phyloP scores from a whole-genome alignment of 2,113 vertebrate genomes.

The Pituophis catenifer region DNA sequence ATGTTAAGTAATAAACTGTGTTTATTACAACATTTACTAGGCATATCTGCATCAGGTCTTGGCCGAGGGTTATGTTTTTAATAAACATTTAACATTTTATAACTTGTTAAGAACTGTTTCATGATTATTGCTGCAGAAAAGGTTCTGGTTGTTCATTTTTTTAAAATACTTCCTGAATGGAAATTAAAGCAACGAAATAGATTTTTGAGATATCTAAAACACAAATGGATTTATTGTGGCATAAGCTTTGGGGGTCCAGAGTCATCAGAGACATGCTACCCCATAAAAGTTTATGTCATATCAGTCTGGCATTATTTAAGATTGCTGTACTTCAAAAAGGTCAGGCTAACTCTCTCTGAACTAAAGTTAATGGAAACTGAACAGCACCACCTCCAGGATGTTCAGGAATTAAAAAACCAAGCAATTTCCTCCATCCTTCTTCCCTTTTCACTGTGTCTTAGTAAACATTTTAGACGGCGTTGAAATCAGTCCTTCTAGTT shows the following conservation, averaged over 20 bases:
- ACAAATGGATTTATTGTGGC: neutral
- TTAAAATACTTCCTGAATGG: neutral
- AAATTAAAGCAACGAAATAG: neutral
- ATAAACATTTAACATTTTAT: neutral
- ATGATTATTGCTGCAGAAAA: neutral
- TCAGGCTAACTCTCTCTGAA: neutral
- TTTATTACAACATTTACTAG: neutral
- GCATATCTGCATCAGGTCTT: neutral
- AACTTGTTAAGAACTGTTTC: neutral
- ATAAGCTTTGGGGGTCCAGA: neutral
- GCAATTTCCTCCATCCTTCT: no score
- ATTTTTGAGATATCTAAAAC: neutral
- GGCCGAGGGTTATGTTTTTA: neutral
- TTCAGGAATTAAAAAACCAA: neutral
- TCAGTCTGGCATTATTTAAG: neutral
- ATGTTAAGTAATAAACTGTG: neutral
- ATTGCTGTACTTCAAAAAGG: neutral
- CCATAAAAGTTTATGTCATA: neutral
- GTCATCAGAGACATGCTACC: neutral
- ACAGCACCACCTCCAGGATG: neutral
- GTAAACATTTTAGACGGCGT: neutral
- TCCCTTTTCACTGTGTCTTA: neutral
- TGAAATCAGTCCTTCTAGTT: neutral
- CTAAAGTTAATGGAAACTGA: neutral
- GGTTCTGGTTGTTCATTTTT: neutral